A percentile compares a stretch with the other conserved stretches of the same genome.
Evolutionary conservation across 2,888 invertebrate genomes (phyloP).

Genomic region (Xylota segnis): DNA sequence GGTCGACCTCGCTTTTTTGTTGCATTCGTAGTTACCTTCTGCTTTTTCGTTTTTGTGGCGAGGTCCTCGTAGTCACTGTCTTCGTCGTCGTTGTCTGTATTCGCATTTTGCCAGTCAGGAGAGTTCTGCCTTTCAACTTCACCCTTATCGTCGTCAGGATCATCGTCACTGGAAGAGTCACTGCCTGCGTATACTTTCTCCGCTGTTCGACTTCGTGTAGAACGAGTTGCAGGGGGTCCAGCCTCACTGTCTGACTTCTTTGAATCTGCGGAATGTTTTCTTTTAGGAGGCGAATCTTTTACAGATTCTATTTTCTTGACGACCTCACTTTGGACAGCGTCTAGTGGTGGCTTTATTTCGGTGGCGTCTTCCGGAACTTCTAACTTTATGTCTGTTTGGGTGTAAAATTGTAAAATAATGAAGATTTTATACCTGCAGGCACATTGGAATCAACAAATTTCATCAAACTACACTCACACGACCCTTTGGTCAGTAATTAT

Average conservation of each 20-base stretch:
- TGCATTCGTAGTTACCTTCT: neutral
- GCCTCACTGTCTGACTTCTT: slow-evolving; percentile 7
- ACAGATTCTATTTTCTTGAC: neutral
- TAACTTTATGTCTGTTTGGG: slow-evolving; percentile 55
- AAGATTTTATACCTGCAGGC: neutral
- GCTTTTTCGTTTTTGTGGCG: slow-evolving; percentile 14
- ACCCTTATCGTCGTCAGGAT: slow-evolving; percentile 4
- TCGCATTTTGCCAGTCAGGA: slow-evolving; percentile 45
- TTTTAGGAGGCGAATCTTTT: neutral
- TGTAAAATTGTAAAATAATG: neutral
- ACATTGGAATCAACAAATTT: neutral
- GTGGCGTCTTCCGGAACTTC: slow-evolving; percentile 59
- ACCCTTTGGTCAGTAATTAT: no score
- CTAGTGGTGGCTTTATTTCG: slow-evolving; percentile 4
- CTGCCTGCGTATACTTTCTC: slow-evolving; percentile 15
- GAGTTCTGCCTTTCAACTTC: slow-evolving; percentile 1
- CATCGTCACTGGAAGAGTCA: slow-evolving; percentile 49
- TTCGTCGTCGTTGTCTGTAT: slow-evolving; percentile 51
- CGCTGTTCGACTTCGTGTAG: slow-evolving; percentile 52
- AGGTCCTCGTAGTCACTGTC: slow-evolving; percentile 62
- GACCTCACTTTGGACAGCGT: neutral
- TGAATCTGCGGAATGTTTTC: slow-evolving; percentile 28
- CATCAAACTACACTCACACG: neutral
- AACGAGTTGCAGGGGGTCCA: slow-evolving; percentile 29
- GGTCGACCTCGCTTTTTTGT: slow-evolving; percentile 48